Evolutionary conservation across 2,797 vertebrate genomes (phyloP).

Genomic region (Halcyon badia): DNA sequence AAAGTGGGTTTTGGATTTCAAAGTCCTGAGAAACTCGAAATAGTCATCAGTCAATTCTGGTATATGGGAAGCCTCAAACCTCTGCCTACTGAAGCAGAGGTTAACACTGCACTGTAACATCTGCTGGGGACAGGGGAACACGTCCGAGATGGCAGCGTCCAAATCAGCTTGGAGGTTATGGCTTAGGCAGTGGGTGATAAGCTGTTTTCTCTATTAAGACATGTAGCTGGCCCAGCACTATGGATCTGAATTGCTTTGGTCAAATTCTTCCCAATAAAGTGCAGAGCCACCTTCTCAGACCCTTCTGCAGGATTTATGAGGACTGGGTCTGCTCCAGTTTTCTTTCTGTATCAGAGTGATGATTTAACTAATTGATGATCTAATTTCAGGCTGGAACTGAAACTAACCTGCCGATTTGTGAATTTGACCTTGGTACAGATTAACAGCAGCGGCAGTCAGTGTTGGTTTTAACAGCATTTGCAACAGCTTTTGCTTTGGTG

Average conservation of each 20-base stretch:
- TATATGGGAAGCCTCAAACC: not conserved
- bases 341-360: slow-evolving; percentile 21
- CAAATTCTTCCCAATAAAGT: not conserved
- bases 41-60: not conserved
- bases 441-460: not conserved
- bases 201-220: not conserved
- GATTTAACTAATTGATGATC: slow-evolving; percentile 63
- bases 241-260: not conserved
- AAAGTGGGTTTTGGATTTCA: slow-evolving; percentile 32
- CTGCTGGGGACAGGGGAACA: not conserved
- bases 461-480: not conserved
- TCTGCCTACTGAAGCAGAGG: not conserved
- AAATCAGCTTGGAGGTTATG: not conserved
- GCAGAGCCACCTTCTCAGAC: not conserved
- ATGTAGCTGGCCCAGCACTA: not conserved
- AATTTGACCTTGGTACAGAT: slow-evolving; percentile 27
- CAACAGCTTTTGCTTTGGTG: not conserved
- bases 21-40: slow-evolving; percentile 31
- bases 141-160: not conserved
- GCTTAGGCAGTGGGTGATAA: not conserved
- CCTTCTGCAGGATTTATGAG: not conserved
- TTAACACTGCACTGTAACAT: not conserved
- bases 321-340: slow-evolving; percentile 1
- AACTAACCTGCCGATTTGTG: slow-evolving; percentile 11
- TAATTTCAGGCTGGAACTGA: slow-evolving; percentile 38